Percentiles rank a stretch among this genome's conserved stretches.
Conservation (phyloP, 92 coral and sea anemone species). For the Porites cylindrica region DNA sequence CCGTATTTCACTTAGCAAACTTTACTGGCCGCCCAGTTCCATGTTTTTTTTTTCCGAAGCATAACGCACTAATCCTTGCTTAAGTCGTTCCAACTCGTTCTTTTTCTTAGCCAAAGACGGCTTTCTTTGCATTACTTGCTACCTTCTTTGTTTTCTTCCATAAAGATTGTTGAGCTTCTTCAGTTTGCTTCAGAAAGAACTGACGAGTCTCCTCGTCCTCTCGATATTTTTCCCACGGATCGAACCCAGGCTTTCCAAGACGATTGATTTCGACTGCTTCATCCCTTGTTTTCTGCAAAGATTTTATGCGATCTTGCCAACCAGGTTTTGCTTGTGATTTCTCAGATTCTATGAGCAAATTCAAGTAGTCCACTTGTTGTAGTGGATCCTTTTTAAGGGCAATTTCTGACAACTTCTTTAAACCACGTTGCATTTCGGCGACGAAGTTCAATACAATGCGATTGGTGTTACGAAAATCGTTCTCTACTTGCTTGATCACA, state of each 20-base stretch:
- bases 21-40: constrained; percentile 11
- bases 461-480: constrained; percentile 25
- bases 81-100: background rate
- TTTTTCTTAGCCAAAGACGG: background rate
- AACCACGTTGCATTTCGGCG: constrained; percentile 67
- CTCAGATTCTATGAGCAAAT: constrained; percentile 3
- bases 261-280: constrained; percentile 40
- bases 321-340: constrained; percentile 57
- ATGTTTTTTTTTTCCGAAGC: background rate
- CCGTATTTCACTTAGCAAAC: constrained; percentile 20
- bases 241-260: background rate
- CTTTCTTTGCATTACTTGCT: background rate
- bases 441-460: constrained; percentile 46
- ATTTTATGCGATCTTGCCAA: constrained; percentile 41
- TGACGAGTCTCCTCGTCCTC: constrained; percentile 53
- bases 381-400: constrained; percentile 69
- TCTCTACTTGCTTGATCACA: constrained; percentile 28
- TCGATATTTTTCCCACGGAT: constrained; percentile 57
- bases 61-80: background rate
- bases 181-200: constrained; percentile 37
- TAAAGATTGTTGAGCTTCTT: background rate
- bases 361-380: constrained; percentile 59
- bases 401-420: constrained; percentile 46
- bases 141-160: background rate
- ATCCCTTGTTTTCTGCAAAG: constrained; percentile 44